A percentile compares a stretch with the other conserved stretches of the same genome.
Conservation (phyloP, 2,113 vertebrate genomes). For the Pygoscelis adeliae region DNA sequence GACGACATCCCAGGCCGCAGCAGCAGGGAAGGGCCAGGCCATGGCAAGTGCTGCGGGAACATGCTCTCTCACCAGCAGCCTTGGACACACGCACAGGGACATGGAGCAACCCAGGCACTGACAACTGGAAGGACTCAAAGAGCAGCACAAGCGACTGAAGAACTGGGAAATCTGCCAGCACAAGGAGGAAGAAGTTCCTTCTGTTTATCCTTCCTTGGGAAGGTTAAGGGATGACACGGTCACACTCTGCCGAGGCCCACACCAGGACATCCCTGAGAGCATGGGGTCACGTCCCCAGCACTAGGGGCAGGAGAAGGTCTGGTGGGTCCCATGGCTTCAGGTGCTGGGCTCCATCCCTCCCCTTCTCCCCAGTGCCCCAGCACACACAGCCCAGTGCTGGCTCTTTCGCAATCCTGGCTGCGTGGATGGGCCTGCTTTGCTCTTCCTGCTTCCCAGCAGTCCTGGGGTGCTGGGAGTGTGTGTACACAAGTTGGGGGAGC, state of each 20-base stretch:
- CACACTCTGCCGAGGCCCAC: background rate
- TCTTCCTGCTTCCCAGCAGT: background rate
- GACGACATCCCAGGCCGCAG: background rate
- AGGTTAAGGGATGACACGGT: background rate
- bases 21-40: background rate
- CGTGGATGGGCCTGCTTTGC: background rate
- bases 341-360: background rate
- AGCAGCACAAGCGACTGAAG: background rate
- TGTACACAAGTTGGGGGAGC: background rate
- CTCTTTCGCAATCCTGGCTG: background rate
- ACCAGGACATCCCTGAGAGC: background rate
- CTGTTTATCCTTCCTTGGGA: conserved; percentile 37
- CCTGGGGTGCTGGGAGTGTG: rapidly evolving
- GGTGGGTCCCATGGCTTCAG: conserved; percentile 7
- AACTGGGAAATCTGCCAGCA: conserved; percentile 34
- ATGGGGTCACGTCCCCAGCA: background rate
- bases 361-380: background rate
- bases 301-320: background rate
- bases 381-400: rapidly evolving
- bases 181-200: conserved; percentile 21
- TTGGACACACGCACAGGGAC: rapidly evolving
- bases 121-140: background rate
- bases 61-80: background rate
- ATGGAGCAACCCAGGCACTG: background rate
- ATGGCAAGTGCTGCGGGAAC: rapidly evolving